These are phyloP conservation scores for Leucania comma DNA, from an alignment of 2,888 invertebrate genomes.

Conservation along the genomic window DNA sequence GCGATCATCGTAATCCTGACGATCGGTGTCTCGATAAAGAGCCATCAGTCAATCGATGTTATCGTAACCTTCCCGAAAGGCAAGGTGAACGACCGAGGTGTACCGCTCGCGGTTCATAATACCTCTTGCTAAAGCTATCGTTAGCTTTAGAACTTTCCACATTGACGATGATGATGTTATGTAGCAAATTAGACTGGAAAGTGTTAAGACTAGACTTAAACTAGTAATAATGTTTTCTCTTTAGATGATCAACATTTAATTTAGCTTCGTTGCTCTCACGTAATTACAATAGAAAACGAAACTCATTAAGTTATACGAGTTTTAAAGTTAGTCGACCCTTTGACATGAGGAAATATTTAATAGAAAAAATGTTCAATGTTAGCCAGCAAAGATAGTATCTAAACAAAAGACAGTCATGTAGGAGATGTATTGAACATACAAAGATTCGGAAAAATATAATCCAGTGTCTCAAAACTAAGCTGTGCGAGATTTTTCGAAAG, in stretches of 20 bases:
- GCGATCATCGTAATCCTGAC: slow-evolving; percentile 65
- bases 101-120: not conserved
- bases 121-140: not conserved
- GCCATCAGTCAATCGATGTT: slow-evolving; percentile 67
- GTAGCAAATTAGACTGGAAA: slow-evolving; percentile 14
- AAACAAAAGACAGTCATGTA: not conserved
- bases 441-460: not conserved
- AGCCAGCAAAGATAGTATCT: not conserved
- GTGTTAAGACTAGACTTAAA: not conserved
- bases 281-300: no score
- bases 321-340: not conserved
- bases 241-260: slow-evolving; percentile 7
- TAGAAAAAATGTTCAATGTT: not conserved
- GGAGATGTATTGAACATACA: not conserved
- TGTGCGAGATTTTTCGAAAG: no score
- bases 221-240: not conserved
- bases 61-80: slow-evolving; percentile 68
- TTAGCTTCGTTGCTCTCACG: not conserved
- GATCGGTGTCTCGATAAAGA: slow-evolving; percentile 66
- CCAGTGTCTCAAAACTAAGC: not conserved
- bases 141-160: slow-evolving; percentile 31
- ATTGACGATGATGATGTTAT: not conserved
- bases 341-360: not conserved
- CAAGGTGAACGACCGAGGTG: slow-evolving; percentile 70
- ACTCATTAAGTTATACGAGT: no score